Conservation (phyloP, 2,797 vertebrate species). For the Somateria mollissima region DNA sequence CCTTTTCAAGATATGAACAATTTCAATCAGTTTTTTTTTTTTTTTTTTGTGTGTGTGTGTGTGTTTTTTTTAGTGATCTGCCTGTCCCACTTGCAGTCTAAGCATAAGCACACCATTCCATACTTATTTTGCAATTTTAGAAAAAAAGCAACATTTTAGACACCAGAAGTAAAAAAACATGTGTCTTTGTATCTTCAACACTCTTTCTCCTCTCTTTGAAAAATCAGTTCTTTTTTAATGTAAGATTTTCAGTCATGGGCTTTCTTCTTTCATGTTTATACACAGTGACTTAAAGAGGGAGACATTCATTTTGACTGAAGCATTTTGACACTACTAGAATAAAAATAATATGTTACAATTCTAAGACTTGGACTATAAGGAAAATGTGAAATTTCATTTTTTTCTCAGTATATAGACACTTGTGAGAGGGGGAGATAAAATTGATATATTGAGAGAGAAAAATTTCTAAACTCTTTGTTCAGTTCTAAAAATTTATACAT, state of each 20-base stretch:
- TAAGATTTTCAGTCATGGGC: background rate
- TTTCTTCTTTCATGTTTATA: background rate
- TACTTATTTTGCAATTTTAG: background rate
- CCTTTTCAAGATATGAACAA: background rate
- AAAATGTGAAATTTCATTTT: background rate
- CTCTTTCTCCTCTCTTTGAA: background rate
- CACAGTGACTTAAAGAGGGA: background rate
- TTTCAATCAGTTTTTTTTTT: background rate
- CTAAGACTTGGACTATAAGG: background rate
- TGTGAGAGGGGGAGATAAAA: background rate
- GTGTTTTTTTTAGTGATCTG: accelerated
- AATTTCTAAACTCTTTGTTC: background rate
- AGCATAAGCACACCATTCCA: accelerated
- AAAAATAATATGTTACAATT: background rate
- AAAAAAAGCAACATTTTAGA: background rate
- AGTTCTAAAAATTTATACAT: background rate
- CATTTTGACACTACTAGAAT: constrained; percentile 1
- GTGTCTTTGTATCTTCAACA: background rate
- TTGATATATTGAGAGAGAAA: background rate
- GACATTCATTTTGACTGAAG: background rate
- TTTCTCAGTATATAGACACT: background rate
- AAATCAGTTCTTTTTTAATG: background rate
- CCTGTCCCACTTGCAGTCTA: background rate
- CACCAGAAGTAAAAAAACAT: accelerated
- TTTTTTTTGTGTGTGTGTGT: accelerated